A percentile compares a stretch with the other conserved stretches of the same genome.
phyloP scores from a whole-genome alignment of 2,113 vertebrate genomes.

The Prolemur simus region DNA sequence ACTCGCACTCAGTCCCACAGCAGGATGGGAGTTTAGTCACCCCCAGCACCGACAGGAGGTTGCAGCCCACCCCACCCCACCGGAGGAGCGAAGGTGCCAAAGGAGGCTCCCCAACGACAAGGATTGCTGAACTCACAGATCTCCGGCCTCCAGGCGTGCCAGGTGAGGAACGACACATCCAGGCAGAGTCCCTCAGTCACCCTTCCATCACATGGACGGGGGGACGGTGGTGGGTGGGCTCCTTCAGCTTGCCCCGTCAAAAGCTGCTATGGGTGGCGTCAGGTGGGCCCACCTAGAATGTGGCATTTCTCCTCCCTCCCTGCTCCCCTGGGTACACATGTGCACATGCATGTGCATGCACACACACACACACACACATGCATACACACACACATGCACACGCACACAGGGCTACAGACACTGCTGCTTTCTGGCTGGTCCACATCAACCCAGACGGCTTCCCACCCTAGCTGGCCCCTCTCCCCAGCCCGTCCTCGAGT shows the following conservation, averaged over 20 bases:
- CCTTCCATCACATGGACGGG: not conserved
- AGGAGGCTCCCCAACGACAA: not conserved
- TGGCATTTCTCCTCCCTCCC: not conserved
- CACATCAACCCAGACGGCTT: not conserved
- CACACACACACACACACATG: not conserved
- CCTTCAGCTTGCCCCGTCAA: not conserved
- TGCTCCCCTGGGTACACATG: not conserved
- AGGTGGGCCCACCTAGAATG: no score
- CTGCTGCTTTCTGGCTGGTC: not conserved
- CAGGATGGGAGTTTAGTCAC: not conserved
- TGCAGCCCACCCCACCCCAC: not conserved
- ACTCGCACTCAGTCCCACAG: not conserved
- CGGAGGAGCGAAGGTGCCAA: not conserved
- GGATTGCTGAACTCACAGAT: not conserved
- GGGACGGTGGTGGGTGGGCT: not conserved
- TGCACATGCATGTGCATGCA: accelerated
- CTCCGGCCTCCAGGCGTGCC: not conserved
- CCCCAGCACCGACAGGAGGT: not conserved
- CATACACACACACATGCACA: not conserved
- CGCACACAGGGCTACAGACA: not conserved
- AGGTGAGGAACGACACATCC: not conserved
- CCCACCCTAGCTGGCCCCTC: not conserved
- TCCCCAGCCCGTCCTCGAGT: no score
- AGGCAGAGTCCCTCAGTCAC: not conserved
- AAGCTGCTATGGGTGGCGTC: not conserved